phyloP scores from a whole-genome alignment of 2,888 invertebrate genomes.

The Helleia helle region DNA sequence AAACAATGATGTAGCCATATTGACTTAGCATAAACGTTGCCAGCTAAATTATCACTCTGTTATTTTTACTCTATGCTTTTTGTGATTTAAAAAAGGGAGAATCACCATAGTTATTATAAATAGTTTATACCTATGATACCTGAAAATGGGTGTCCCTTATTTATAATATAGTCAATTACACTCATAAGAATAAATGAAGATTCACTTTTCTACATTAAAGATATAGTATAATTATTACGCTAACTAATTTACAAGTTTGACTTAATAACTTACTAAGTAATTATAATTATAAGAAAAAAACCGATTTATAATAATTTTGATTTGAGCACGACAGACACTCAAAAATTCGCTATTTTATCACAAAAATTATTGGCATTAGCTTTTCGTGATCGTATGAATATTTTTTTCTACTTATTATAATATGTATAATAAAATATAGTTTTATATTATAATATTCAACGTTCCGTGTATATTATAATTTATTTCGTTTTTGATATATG shows the following conservation, averaged over 20 bases:
- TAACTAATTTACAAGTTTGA: constrained; percentile 5
- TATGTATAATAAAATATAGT: not conserved
- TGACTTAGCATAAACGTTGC: too few relatives aligned
- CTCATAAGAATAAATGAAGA: constrained; percentile 3
- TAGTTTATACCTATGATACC: too few relatives aligned
- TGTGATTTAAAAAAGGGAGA: too few relatives aligned
- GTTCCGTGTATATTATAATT: not conserved
- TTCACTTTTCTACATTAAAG: constrained; percentile 2
- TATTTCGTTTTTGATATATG: constrained; percentile 15
- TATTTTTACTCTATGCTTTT: too few relatives aligned
- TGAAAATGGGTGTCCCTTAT: too few relatives aligned
- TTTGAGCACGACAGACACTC: not conserved
- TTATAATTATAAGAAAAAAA: not conserved
- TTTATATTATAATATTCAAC: not conserved
- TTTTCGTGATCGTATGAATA: too few relatives aligned
- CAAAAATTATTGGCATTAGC: constrained; percentile 3
- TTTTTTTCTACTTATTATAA: not conserved
- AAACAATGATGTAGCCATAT: too few relatives aligned
- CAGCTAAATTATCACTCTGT: too few relatives aligned
- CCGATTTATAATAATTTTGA: not conserved
- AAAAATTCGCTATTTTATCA: not conserved
- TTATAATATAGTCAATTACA: not conserved
- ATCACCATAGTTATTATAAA: too few relatives aligned
- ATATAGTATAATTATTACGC: not conserved
- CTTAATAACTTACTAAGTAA: not conserved